Evolutionary conservation across 2,113 vertebrate genomes (phyloP), one percentile per base, ranked within the genome.

Genomic region (Seriola quinqueradiata): DNA sequence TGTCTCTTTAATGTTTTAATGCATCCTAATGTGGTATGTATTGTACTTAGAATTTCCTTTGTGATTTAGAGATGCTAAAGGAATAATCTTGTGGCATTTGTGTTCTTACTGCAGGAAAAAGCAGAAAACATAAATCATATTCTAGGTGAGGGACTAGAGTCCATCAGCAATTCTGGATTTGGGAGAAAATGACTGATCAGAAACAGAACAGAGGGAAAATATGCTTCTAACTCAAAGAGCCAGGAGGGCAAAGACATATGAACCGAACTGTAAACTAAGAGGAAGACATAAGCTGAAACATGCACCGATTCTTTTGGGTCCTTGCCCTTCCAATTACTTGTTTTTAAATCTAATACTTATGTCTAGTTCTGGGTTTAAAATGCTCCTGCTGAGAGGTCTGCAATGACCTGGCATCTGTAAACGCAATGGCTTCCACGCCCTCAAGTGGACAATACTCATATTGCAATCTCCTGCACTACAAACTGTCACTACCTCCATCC

Each of bases 391-490:
- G 9, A 68, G 8, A 23, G 7, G 12, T 32, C 28, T n/a, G 14
- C n/a, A 10, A 63, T 19, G 19, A 42, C 3, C 4, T 55, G 63
- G 17, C n/a, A 12, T 63, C 12, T 59, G 8, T 34, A 55, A 82
- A 60, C n/a, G 55, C 16, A 44, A 50, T n/a, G 63, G 5, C 36
- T 23, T 78, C 8, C 19, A 12, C 81, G 1, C 86, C 89, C 72
- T 87, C 92, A 87, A 60, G 83, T 82, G 87, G 83, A 64, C 42
- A 72, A 42, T 0, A 16, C 0, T 64, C 21, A 58, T 1, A 82
- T 10, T 75, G 54, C 61, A 79, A 5, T 28, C 13, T 40, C 46
- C 16, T 25, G 25, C 38, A 48, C 3, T 1, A 13, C 8, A n/a
- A 5, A 58, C 63, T 75, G 17, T 25, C 21, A 21, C 16, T 1